Conservation (phyloP, 2,888 invertebrate genomes). For the Stenodema calcarata region DNA sequence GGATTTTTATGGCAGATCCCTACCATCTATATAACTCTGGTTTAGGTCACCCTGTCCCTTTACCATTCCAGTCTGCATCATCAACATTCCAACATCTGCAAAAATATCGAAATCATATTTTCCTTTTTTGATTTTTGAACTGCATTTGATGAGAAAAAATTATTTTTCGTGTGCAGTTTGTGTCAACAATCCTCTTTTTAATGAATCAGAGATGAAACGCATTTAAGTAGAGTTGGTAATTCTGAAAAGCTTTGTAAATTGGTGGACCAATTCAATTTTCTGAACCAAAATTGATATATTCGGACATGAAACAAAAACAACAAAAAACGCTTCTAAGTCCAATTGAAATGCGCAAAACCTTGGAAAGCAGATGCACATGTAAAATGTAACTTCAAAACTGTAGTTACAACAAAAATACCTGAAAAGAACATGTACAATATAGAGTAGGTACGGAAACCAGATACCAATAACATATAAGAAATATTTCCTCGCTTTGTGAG, state of each 20-base stretch:
- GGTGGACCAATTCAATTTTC: too few relatives aligned
- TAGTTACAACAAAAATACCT: not conserved
- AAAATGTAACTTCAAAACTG: not conserved
- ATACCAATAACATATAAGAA: not conserved
- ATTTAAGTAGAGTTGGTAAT: too few relatives aligned
- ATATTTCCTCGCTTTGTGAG: not conserved
- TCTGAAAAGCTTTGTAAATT: too few relatives aligned
- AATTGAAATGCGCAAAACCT: not conserved
- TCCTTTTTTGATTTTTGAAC: not conserved
- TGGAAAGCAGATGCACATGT: not conserved
- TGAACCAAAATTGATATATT: too few relatives aligned
- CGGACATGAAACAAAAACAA: too few relatives aligned
- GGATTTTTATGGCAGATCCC: conserved; percentile 52
- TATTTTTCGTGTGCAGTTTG: too few relatives aligned
- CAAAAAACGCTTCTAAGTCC: not conserved
- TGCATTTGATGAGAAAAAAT: too few relatives aligned
- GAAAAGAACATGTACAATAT: not conserved
- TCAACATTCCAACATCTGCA: conserved; percentile 96
- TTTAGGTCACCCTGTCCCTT: conserved; percentile 71
- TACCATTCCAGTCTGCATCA: conserved; percentile 96
- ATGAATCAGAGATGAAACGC: too few relatives aligned
- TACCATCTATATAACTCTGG: conserved; percentile 64
- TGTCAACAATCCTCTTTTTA: too few relatives aligned
- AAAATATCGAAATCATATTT: conserved; percentile 62
- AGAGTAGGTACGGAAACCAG: not conserved